Conservation (phyloP, 2,888 invertebrate species). For the Drosophila rubida region DNA sequence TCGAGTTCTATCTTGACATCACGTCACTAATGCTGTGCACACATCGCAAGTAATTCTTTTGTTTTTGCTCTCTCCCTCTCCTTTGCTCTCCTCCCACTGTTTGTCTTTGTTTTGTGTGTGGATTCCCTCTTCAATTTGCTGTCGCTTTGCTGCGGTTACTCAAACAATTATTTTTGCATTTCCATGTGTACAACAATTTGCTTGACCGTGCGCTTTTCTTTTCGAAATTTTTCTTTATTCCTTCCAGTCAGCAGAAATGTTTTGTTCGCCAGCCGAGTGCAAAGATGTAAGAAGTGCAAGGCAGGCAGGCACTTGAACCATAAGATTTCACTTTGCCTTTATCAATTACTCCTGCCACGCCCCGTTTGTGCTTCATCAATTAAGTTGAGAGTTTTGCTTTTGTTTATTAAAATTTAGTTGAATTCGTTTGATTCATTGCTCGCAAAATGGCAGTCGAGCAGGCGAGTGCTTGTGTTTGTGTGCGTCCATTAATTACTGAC, state of each 20-base stretch:
- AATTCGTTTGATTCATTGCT: conserved; percentile 42
- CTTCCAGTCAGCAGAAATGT: conserved; percentile 18
- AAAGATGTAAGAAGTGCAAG: conserved; percentile 12
- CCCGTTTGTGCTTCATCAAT: conserved; percentile 1
- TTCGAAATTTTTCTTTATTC: not conserved
- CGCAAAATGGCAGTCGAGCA: conserved; percentile 5
- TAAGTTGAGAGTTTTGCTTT: conserved; percentile 24
- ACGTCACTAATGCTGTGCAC: conserved; percentile 11
- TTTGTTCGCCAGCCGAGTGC: conserved; percentile 18
- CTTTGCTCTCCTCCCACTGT: not conserved
- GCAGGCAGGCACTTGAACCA: conserved; percentile 29
- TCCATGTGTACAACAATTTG: conserved; percentile 34
- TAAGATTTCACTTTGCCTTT: conserved; percentile 24
- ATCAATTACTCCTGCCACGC: not conserved
- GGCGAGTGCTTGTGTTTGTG: not conserved
- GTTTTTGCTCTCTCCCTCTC: not conserved
- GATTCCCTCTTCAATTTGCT: conserved; percentile 48
- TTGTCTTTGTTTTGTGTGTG: conserved; percentile 1
- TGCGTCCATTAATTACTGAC: conserved; percentile 21
- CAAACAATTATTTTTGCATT: conserved; percentile 67
- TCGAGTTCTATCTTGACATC: conserved; percentile 11
- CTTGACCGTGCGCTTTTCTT: conserved; percentile 11
- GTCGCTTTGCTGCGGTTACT: conserved; percentile 59
- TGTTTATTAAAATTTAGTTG: conserved; percentile 36
- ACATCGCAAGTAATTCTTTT: conserved; percentile 14